Conservation (phyloP, 1,140 invertebrate genomes). For the Paramacrobiotus metropolitanus region DNA sequence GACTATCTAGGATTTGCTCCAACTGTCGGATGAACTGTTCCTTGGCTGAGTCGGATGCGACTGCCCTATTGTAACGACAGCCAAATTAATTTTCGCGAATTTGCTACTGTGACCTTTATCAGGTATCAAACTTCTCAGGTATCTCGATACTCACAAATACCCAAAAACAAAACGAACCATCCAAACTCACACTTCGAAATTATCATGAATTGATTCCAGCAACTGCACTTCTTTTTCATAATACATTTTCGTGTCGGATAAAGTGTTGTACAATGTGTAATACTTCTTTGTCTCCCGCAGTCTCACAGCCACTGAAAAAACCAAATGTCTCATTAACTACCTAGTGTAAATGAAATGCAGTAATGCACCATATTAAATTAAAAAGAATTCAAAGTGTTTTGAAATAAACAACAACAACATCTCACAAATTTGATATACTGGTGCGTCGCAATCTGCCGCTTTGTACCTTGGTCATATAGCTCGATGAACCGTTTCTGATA, state of each 20-base stretch:
- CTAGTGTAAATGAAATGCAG: too few relatives aligned
- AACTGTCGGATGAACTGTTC: slow-evolving; percentile 71
- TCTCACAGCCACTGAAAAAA: slow-evolving; percentile 56
- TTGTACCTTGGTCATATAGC: slow-evolving; percentile 75
- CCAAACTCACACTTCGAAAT: slow-evolving; percentile 54
- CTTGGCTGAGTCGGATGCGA: slow-evolving; percentile 26
- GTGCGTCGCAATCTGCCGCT: too few relatives aligned
- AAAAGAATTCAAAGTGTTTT: too few relatives aligned
- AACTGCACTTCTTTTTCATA: slow-evolving; percentile 68
- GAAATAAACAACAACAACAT: too few relatives aligned
- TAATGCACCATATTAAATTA: too few relatives aligned
- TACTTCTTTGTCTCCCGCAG: slow-evolving; percentile 92
- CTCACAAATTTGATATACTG: too few relatives aligned
- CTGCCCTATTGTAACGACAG: slow-evolving; percentile 19
- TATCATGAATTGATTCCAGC: slow-evolving; percentile 78
- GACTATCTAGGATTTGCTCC: slow-evolving; percentile 56
- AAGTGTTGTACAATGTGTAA: slow-evolving; percentile 79
- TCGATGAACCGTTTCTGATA: slow-evolving; percentile 87
- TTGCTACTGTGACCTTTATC: too few relatives aligned
- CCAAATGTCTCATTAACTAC: too few relatives aligned
- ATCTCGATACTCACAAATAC: too few relatives aligned
- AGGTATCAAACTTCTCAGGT: too few relatives aligned
- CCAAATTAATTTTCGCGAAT: slow-evolving; percentile 7
- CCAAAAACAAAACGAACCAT: too few relatives aligned
- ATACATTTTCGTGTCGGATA: slow-evolving; percentile 78